These are phyloP conservation scores for Glaucidium brasilianum DNA, from an alignment of 2,113 vertebrate genomes.

Conservation along the genomic window DNA sequence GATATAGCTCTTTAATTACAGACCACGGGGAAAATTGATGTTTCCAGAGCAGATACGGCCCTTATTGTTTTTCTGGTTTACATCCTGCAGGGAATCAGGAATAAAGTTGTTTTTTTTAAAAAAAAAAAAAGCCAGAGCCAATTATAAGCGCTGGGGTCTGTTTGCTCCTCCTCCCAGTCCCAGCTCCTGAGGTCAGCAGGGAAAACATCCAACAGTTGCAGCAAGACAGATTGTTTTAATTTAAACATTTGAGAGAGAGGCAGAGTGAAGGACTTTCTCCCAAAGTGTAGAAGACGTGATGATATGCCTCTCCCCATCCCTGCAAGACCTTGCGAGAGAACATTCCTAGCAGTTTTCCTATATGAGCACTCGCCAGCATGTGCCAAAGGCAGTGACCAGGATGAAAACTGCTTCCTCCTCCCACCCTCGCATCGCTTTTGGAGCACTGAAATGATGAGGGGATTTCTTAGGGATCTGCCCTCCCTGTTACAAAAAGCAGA, in stretches of 20 bases:
- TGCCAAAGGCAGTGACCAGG: neutral
- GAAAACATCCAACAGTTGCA: slow-evolving; percentile 40
- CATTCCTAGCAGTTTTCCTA: slow-evolving; percentile 21
- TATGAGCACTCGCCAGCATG: neutral
- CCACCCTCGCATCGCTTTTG: rapidly evolving
- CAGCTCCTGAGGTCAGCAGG: slow-evolving; percentile 56
- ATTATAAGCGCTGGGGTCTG: neutral
- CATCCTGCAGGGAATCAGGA: slow-evolving; percentile 4
- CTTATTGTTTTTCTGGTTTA: neutral
- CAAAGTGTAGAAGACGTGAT: neutral
- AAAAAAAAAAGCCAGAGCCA: neutral
- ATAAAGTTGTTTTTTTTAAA: neutral
- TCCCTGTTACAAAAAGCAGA: neutral
- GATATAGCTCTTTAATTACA: neutral
- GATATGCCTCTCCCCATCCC: neutral
- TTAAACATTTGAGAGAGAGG: neutral
- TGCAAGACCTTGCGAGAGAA: neutral
- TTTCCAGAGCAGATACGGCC: neutral
- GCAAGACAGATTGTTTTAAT: slow-evolving; percentile 47
- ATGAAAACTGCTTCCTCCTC: neutral
- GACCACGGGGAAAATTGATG: neutral
- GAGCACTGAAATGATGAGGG: neutral
- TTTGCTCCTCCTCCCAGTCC: slow-evolving; percentile 29
- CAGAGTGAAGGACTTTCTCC: neutral
- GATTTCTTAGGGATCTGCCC: neutral